Base-by-base conservation (phyloP, 1,140 invertebrate genomes). In the Drosophila kohkoa region DNA sequence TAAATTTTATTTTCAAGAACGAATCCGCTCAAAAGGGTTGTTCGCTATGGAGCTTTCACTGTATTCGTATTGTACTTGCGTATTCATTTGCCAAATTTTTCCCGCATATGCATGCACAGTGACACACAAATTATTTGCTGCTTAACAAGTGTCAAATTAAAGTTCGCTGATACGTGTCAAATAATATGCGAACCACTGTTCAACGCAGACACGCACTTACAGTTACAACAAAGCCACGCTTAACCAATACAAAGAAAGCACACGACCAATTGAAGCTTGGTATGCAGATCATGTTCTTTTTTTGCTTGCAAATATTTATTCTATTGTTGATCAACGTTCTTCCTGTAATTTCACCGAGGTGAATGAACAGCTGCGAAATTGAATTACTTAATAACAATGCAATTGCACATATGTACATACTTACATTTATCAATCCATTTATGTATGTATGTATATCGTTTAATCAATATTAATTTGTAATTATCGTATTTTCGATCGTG, bases 61-160 rank as follows among this genome's bases (percentile, higher is more conserved):
- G 32, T 32, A 38, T 64, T 52, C 10, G 11, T 68, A 20, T 3
- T 20, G 20, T 20, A 65, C 64, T 45, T 32, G 73, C 66, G 58
- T 45, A 43, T 58, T 28, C 20, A 49, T 49, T 62, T 62, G 45
- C 52, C 15, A 63, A 52, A 28, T 35, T 15, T 35, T 41, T 6
- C 59, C 20, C 41, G 10, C 15, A 57, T 38, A 38, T 10, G 35
- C 35, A 10, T 38, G 10, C 35, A 38, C 35, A 38, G 35, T 38
- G 35, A 38, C 35, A 2, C 7, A 8, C 35, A 38, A 3, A 7
- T 38, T 38, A 38, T 38, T 38, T 38, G 8, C 7, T 38, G 2
- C 35, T 10, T 7, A 8, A 10, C 35, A 38, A 38, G 35, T 38
- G 35, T 38, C 32, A 32, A 32, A 7, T 5, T 32, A 7, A 32